Evolutionary conservation across 30 jellyfish, hydroid and myxozoan genomes (phyloP).

Genomic region (Catostylus mosaicus): DNA sequence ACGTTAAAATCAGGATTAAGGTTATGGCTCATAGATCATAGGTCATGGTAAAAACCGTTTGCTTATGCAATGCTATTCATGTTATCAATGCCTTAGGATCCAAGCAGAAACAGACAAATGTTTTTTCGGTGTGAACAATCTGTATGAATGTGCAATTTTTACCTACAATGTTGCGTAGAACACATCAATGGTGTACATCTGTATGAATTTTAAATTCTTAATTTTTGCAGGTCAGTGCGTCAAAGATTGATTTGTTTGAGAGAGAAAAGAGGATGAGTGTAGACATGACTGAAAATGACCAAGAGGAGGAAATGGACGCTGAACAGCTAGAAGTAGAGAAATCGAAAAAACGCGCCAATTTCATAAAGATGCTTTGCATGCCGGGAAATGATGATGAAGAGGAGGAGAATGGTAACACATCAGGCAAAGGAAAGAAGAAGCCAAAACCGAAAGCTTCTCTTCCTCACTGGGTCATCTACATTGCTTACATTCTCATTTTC

Average conservation of each 20-base stretch:
- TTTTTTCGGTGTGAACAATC: too few species aligned
- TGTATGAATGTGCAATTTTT: too few species aligned
- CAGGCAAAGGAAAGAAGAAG: conserved; percentile 64
- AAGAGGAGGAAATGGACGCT: conserved; percentile 1
- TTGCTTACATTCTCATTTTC: conserved; percentile 75
- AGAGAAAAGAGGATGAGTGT: neutral
- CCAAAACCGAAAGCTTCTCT: conserved; percentile 62
- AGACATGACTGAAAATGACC: conserved; percentile 1
- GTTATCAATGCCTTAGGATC: too few species aligned
- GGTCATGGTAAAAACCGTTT: too few species aligned
- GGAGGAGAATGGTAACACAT: conserved; percentile 49
- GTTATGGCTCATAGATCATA: too few species aligned
- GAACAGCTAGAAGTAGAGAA: conserved; percentile 28
- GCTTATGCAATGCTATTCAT: too few species aligned
- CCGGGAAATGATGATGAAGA: conserved; percentile 88
- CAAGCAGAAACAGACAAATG: too few species aligned
- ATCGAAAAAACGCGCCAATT: conserved; percentile 63
- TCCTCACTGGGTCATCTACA: conserved; percentile 94
- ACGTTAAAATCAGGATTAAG: too few species aligned
- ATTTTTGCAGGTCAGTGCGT: conserved; percentile 10
- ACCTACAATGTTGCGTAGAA: too few species aligned
- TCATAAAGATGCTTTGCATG: conserved; percentile 75
- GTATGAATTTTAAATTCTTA: too few species aligned
- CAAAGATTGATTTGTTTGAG: conserved; percentile 16
- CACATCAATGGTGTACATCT: too few species aligned